Evolutionary conservation across 2,797 vertebrate genomes (phyloP), one percentile per base, ranked within the genome.

Genomic region (Ctenochaetus hawaiiensis): DNA sequence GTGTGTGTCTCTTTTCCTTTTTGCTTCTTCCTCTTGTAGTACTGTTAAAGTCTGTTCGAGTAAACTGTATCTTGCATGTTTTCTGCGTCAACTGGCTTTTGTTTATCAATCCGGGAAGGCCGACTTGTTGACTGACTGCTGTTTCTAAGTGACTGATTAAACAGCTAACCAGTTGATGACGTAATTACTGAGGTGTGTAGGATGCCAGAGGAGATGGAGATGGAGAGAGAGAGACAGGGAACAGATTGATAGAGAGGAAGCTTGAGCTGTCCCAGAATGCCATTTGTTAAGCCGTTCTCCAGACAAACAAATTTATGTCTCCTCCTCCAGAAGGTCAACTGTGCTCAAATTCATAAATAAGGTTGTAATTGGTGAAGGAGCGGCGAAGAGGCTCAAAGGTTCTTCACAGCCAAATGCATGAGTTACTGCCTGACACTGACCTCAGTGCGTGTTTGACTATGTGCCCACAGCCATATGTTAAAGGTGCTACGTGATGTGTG

Each of bases 261-360:
- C 77, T 78, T 13, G 71, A 75, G 76, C 65, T 45, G 20, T 86
- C 86, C 78, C 84, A 80, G 78, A 78, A 86, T 59, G 79, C 87
- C 80, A 90, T 93, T 92, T 89, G 84, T 91, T 91, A 91, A 59
- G 69, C 71, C 51, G n/a, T 56, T 87, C 89, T 86, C 85, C 90
- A 89, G 92, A 93, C 85, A 92, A 93, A 93, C 89, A 87, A 89
- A 95, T 94, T 86, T 91, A 92, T 72, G 87, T 89, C 90, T 87
- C 84, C 81, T 81, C 75, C 69, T 69, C 68, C 85, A 91, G 93
- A 94, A 94, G 94, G 93, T 94, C 93, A 93, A 85, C 84, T 76
- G 87, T 87, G 87, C 88, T 91, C 85, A 87, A 84, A 93, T 92
- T 92, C 91, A 94, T 93, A 94, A 95, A 94, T 93, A 94, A 93